A percentile compares a stretch with the other conserved stretches of the same genome.
phyloP scores from a whole-genome alignment of 2,888 invertebrate genomes.

The Embidobia sp. region DNA sequence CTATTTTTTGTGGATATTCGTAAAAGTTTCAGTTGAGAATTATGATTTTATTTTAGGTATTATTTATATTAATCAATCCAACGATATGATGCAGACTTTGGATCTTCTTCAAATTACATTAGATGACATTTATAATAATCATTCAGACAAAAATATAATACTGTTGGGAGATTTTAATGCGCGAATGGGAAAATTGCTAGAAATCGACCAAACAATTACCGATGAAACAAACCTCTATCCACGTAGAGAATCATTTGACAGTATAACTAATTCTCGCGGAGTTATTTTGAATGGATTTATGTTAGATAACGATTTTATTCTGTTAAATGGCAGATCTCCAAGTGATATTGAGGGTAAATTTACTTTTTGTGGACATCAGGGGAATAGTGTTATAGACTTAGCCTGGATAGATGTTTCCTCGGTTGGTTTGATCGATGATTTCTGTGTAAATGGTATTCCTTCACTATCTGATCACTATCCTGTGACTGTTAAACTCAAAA shows the following conservation, averaged over 20 bases:
- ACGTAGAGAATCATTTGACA: too few species aligned
- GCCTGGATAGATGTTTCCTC: background rate
- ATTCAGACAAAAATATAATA: too few species aligned
- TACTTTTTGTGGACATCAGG: background rate
- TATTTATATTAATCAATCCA: background rate
- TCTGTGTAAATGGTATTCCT: background rate
- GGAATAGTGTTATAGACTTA: background rate
- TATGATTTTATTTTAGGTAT: slow-evolving; percentile 5
- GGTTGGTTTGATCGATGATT: background rate
- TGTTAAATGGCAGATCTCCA: slow-evolving; percentile 4
- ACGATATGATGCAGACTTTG: background rate
- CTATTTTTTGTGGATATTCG: background rate
- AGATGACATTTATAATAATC: background rate
- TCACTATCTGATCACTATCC: background rate
- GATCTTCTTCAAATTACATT: background rate
- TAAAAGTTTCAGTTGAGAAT: background rate
- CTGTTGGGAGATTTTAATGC: too few species aligned
- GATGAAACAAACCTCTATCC: too few species aligned
- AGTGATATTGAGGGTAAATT: background rate
- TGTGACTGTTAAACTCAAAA: background rate
- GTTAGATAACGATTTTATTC: slow-evolving; percentile 2
- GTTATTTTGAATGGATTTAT: slow-evolving; percentile 10
- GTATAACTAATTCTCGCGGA: background rate
- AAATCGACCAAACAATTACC: too few species aligned
- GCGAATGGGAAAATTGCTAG: background rate